Evolutionary conservation across 2,888 invertebrate species (phyloP).

Genomic region (Ophioninae sp.): DNA sequence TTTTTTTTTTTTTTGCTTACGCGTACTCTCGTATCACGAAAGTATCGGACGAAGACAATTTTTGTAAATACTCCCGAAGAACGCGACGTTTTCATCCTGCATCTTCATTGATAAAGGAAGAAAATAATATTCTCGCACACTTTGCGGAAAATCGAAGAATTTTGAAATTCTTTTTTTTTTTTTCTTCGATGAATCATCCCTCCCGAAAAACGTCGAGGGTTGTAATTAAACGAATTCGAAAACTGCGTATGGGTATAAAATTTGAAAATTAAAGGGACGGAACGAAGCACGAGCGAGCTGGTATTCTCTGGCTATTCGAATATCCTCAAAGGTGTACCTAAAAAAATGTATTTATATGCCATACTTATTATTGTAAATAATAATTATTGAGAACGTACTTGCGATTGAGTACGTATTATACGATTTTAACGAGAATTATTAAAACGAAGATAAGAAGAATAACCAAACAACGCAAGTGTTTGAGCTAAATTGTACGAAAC

Average conservation of each 20-base stretch:
- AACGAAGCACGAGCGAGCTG: conserved; percentile 50
- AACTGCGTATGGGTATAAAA: neutral
- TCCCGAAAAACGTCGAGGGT: no score
- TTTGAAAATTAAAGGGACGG: neutral
- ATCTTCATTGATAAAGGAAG: neutral
- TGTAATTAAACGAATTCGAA: neutral
- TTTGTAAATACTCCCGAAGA: conserved; percentile 13
- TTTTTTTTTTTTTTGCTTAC: neutral
- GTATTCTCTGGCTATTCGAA: conserved; percentile 57
- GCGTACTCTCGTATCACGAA: neutral
- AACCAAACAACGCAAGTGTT: neutral
- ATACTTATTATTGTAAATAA: conserved; percentile 76
- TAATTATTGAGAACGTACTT: conserved; percentile 53
- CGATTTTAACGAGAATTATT: conserved; percentile 35
- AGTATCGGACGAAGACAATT: neutral
- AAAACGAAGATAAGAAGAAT: conserved; percentile 13
- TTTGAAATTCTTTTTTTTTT: neutral
- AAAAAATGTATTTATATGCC: conserved; percentile 76
- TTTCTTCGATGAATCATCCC: neutral
- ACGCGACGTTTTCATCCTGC: neutral
- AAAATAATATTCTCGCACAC: neutral
- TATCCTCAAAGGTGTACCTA: conserved; percentile 72
- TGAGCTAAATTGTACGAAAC: conserved; percentile 23
- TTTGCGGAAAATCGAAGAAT: neutral
- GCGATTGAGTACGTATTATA: conserved; percentile 32